Evolutionary conservation across 1,140 invertebrate genomes (phyloP), one percentile per base, ranked within the genome.

Genomic region (Drosophila ogumai): DNA sequence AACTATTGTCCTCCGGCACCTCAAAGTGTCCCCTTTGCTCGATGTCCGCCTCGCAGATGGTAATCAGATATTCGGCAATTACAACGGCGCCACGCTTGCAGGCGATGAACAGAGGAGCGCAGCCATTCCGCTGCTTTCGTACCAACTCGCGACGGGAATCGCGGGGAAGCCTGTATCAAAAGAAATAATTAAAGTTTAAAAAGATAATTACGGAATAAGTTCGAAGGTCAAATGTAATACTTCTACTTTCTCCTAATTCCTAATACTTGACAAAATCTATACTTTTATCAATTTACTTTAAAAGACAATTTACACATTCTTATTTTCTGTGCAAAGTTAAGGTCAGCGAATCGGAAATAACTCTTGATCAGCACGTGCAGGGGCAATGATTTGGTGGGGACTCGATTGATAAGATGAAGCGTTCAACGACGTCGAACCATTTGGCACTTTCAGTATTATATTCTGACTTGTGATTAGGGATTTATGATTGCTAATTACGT

Each of bases 41-140:
- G 9, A 98, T 94, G 82, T 98, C 95, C 7, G 97, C 97, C 79
- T 94, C 94, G 91, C 98, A 98, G 25, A 95, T 94, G 50, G 94
- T 95, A 50, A 98, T 95, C 6, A 99, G 93, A 93, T 98, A 98
- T 88, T 98, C 96, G 5, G 97, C 97, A 73, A 98, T 96, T 91
- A 97, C 96, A 3, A 96, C 95, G 91, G 97, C 96, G 17, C 98
- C 97, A 78, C 96, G 95, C 92, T 96, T 96, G 88, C 96, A 96
- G 1, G 97, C 97, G 55, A 97, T 95, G 91, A 99, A 98, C 57
- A 99, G 94, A 3, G 98, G 97, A 3, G 97, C 95, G 93, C 96
- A 98, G 6, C 97, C 97, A 81, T 97, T 95, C 12, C 92, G 86
- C 69, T 88, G 78, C 36, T 87, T 91, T 57, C 80, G 75, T 17